A percentile compares a stretch with the other conserved stretches of the same genome.
phyloP scores from a whole-genome alignment of 2,797 vertebrate genomes.

The Scyliorhinus canicula region DNA sequence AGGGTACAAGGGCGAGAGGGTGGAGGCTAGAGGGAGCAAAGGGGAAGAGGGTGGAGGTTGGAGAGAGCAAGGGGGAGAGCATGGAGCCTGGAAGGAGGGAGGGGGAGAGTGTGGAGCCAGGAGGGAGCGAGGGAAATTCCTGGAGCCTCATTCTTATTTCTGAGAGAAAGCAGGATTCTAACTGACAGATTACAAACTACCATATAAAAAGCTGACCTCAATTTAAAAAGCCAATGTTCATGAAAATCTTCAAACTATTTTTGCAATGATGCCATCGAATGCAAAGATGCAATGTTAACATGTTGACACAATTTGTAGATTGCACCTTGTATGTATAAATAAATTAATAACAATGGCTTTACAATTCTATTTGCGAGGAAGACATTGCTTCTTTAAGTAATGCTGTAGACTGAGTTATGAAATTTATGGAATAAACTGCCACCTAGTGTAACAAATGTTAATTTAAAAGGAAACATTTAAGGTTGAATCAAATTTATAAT shows the following conservation, averaged over 20 bases:
- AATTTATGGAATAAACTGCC: constrained; percentile 28
- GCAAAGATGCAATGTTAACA: neutral
- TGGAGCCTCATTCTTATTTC: no score
- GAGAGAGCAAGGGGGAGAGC: no score
- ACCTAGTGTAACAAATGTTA: constrained; percentile 19
- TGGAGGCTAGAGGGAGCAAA: no score
- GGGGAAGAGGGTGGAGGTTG: no score
- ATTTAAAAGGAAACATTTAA: neutral
- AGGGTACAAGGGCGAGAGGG: no score
- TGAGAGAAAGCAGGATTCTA: neutral
- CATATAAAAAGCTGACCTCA: neutral
- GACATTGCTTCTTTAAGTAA: neutral
- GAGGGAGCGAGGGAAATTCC: no score
- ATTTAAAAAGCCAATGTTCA: neutral
- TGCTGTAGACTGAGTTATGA: neutral
- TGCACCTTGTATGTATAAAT: neutral
- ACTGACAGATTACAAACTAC: neutral
- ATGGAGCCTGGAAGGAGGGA: no score
- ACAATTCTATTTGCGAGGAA: neutral
- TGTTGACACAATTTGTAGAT: neutral
- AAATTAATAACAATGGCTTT: neutral
- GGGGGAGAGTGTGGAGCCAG: no score
- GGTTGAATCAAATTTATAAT: neutral
- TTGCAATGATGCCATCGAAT: neutral
- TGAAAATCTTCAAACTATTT: neutral